Evolutionary conservation across 2,888 invertebrate genomes (phyloP).

Genomic region (Pachliopta kotzebuea): DNA sequence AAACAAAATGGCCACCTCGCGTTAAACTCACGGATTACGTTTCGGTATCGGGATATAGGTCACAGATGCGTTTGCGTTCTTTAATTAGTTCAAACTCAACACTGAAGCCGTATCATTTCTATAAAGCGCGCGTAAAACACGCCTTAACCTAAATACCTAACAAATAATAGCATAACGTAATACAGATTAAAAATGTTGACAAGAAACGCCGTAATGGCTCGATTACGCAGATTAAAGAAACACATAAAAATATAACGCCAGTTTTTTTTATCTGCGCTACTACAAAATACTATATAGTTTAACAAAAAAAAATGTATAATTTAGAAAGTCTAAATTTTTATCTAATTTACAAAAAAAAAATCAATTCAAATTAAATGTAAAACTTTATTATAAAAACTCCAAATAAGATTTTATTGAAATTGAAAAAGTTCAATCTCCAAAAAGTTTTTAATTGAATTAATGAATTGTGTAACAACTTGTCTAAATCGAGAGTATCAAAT

Average conservation of each 20-base stretch:
- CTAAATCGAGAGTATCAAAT: background rate
- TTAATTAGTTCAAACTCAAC: slow-evolving; percentile 65
- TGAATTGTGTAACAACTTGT: too few species aligned
- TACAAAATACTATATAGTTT: too few species aligned
- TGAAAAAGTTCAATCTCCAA: too few species aligned
- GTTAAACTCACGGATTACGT: too few species aligned
- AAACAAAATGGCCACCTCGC: too few species aligned
- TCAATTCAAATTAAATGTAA: too few species aligned
- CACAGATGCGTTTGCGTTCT: slow-evolving; percentile 63
- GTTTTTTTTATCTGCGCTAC: background rate
- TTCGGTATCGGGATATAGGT: slow-evolving; percentile 34
- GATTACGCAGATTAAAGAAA: slow-evolving; percentile 3
- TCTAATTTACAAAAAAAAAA: too few species aligned
- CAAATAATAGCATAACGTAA: background rate
- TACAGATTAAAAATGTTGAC: slow-evolving; percentile 12
- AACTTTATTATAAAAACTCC: too few species aligned
- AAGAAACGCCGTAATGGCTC: slow-evolving; percentile 2
- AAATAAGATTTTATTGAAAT: too few species aligned
- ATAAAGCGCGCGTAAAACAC: slow-evolving; percentile 30
- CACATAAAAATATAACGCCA: background rate
- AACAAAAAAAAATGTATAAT: too few species aligned
- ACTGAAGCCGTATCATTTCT: slow-evolving; percentile 68
- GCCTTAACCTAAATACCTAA: slow-evolving; percentile 30
- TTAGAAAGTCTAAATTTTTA: too few species aligned
- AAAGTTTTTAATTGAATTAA: too few species aligned